Percentiles rank a stretch among this genome's conserved stretches.
Conservation (phyloP, 2,888 invertebrate species). For the Baronia brevicornis region DNA sequence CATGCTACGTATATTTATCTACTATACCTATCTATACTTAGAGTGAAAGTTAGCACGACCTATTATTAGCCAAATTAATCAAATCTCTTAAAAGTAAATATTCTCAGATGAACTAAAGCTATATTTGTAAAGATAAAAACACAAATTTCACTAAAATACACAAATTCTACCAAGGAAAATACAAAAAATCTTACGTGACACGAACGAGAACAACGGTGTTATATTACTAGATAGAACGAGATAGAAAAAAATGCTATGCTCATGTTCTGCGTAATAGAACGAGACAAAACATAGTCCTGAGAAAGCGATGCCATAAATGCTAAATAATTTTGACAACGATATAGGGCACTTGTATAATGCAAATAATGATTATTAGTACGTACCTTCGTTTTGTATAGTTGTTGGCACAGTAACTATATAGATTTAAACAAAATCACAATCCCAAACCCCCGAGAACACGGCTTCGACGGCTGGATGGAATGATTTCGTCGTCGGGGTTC, state of each 20-base stretch:
- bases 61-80: constrained; percentile 42
- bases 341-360: constrained; percentile 34
- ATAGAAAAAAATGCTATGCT: constrained; percentile 57
- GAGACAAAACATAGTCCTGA: constrained; percentile 63
- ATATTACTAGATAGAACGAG: constrained; percentile 72
- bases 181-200: constrained; percentile 75
- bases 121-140: constrained; percentile 33
- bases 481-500: constrained; percentile 71
- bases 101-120: constrained; percentile 33
- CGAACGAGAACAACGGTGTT: constrained; percentile 76
- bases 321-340: constrained; percentile 54
- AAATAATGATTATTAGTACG: constrained; percentile 34
- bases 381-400: constrained; percentile 69
- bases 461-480: constrained; percentile 76
- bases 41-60: constrained; percentile 74
- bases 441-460: constrained; percentile 72
- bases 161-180: constrained; percentile 55
- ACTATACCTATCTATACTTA: constrained; percentile 65
- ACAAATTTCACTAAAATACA: constrained; percentile 44
- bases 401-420: constrained; percentile 70
- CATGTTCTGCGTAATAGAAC: constrained; percentile 50
- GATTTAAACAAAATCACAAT: constrained; percentile 68
- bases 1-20: constrained; percentile 45
- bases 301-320: constrained; percentile 75
- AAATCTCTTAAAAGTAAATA: constrained; percentile 28